phyloP scores from a whole-genome alignment of 1,140 invertebrate species.

The Zeugodacus cucurbitae region DNA sequence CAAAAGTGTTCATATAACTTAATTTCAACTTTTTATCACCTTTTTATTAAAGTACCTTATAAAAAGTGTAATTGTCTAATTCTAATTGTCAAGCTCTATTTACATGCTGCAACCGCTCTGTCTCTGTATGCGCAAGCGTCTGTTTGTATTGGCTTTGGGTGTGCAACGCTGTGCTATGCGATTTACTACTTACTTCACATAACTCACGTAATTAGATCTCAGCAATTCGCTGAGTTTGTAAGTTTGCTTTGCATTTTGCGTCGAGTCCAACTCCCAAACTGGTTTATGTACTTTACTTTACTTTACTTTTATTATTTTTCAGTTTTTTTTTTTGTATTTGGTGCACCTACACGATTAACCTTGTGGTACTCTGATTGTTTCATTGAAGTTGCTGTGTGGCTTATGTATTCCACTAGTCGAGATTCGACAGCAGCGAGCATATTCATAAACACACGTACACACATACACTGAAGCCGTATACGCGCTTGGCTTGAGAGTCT shows the following conservation, averaged over 20 bases:
- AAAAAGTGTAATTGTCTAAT: neutral
- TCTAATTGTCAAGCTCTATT: neutral
- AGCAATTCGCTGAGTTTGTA: neutral
- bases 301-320: neutral
- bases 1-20: too few species aligned
- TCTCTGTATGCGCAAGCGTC: neutral
- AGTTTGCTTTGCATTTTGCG: neutral
- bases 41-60: neutral
- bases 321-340: neutral
- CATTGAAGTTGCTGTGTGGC: neutral
- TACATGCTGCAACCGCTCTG: too few species aligned
- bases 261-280: neutral
- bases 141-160: neutral
- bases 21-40: too few species aligned
- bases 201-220: slow-evolving; percentile 7
- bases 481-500: neutral
- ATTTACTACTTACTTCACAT: neutral
- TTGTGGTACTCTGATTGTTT: neutral
- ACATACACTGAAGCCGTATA: too few species aligned
- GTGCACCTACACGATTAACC: slow-evolving; percentile 9
- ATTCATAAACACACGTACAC: too few species aligned
- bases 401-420: neutral
- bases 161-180: neutral
- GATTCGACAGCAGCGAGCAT: too few species aligned
- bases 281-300: neutral